These are phyloP conservation scores for Pimpla rufipes DNA, from an alignment of 2,888 invertebrate species.

Conservation along the genomic window DNA sequence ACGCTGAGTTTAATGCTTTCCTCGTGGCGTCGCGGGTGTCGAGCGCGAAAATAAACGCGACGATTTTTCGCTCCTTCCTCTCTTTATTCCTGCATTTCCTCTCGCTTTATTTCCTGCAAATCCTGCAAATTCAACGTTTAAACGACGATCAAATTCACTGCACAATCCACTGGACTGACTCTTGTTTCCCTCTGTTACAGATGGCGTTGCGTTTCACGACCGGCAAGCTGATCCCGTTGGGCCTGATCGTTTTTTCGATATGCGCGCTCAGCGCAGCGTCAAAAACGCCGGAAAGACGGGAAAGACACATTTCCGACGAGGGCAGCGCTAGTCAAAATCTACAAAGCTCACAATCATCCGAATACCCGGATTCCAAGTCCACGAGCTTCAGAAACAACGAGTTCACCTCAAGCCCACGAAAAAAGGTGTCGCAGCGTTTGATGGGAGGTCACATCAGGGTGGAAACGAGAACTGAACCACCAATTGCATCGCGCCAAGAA, in stretches of 20 bases:
- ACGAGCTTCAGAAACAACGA: slow-evolving; percentile 73
- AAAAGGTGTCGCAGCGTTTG: slow-evolving; percentile 85
- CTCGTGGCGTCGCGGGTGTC: slow-evolving; percentile 40
- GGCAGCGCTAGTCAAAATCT: slow-evolving; percentile 73
- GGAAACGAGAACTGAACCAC: slow-evolving; percentile 68
- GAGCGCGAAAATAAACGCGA: slow-evolving; percentile 43
- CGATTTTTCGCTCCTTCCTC: slow-evolving; percentile 19
- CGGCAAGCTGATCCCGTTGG: slow-evolving; percentile 69
- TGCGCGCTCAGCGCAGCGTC: slow-evolving; percentile 67
- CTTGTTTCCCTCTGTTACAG: slow-evolving; percentile 70
- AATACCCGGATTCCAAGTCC: slow-evolving; percentile 57
- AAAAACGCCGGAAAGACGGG: slow-evolving; percentile 60
- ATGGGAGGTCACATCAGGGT: slow-evolving; percentile 56
- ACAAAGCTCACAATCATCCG: not conserved
- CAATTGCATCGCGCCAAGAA: slow-evolving; percentile 83
- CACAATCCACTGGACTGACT: not conserved
- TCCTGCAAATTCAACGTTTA: not conserved
- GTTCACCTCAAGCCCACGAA: slow-evolving; percentile 24
- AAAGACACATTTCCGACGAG: slow-evolving; percentile 62
- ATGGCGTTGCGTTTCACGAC: slow-evolving; percentile 71
- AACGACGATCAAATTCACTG: not conserved
- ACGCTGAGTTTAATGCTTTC: slow-evolving; percentile 60
- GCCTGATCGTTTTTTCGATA: slow-evolving; percentile 69
- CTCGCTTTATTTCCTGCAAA: not conserved
- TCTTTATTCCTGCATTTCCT: no score